Evolutionary conservation across 2,888 invertebrate species (phyloP).

Genomic region (Melinaea menophilus): DNA sequence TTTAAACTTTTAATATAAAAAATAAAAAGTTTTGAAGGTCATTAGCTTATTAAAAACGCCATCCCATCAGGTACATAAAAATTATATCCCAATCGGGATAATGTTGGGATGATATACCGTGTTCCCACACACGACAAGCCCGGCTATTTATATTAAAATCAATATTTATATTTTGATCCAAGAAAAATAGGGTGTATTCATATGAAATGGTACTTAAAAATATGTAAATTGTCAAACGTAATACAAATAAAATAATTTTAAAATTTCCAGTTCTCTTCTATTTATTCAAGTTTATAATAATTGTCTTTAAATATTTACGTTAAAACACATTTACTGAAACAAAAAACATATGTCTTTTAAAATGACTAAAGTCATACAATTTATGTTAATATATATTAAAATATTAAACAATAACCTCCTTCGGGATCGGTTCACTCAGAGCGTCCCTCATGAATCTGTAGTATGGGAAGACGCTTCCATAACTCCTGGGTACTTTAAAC

Average conservation of each 20-base stretch:
- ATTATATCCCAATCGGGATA: too few relatives aligned
- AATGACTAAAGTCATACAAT: not conserved
- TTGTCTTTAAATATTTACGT: too few relatives aligned
- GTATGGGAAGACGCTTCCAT: conserved; percentile 80
- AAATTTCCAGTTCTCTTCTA: not conserved
- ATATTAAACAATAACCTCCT: conserved; percentile 47
- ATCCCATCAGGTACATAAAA: too few relatives aligned
- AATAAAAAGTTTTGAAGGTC: too few relatives aligned
- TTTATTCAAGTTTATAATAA: too few relatives aligned
- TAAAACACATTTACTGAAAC: not conserved
- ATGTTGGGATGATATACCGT: too few relatives aligned
- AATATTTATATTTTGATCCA: not conserved
- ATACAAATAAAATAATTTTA: not conserved
- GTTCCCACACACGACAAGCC: too few relatives aligned
- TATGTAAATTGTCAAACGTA: not conserved
- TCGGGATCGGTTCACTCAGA: conserved; percentile 52
- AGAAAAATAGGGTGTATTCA: not conserved
- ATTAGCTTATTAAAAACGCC: too few relatives aligned
- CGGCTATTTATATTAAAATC: not conserved
- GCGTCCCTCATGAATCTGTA: conserved; percentile 79
- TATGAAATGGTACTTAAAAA: not conserved
- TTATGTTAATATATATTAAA: conserved; percentile 11
- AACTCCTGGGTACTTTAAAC: conserved; percentile 72
- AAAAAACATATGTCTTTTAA: not conserved
- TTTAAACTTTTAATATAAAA: too few relatives aligned